These are phyloP conservation scores for Agrypnia vestita DNA, from an alignment of 1,140 invertebrate species.

Conservation along the genomic window DNA sequence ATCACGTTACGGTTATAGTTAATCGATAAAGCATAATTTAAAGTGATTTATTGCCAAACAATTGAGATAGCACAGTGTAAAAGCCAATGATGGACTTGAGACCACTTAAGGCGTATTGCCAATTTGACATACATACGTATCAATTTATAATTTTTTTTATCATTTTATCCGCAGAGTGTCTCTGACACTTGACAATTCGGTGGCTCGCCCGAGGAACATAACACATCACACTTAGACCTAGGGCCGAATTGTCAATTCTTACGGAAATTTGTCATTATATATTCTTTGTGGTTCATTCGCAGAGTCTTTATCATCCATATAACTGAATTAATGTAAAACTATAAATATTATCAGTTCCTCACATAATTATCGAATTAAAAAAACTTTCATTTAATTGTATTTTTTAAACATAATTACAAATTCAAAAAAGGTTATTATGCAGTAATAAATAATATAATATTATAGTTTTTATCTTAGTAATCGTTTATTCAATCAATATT, in stretches of 20 bases:
- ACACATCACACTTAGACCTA: neutral
- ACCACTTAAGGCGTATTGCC: constrained; percentile 6
- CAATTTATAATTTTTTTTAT: constrained; percentile 13
- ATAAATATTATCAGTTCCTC: too few relatives aligned
- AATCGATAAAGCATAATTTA: neutral
- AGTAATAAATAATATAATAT: too few relatives aligned
- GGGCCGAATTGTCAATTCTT: neutral
- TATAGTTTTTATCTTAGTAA: too few relatives aligned
- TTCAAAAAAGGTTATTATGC: too few relatives aligned
- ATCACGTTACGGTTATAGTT: neutral
- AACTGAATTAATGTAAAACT: too few relatives aligned
- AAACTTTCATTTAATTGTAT: too few relatives aligned
- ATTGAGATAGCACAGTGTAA: constrained; percentile 17
- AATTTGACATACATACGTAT: neutral
- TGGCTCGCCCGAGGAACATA: neutral
- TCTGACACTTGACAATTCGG: neutral
- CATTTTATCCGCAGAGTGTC: neutral
- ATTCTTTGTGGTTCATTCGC: too few relatives aligned
- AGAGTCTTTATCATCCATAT: too few relatives aligned
- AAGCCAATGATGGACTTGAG: neutral
- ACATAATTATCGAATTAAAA: too few relatives aligned
- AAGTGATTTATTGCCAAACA: constrained; percentile 8
- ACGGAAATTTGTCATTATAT: neutral
- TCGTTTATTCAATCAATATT: too few relatives aligned
- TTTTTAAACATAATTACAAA: too few relatives aligned